phyloP scores from a whole-genome alignment of 1,140 invertebrate genomes.

The Lasioglossum baleicum region DNA sequence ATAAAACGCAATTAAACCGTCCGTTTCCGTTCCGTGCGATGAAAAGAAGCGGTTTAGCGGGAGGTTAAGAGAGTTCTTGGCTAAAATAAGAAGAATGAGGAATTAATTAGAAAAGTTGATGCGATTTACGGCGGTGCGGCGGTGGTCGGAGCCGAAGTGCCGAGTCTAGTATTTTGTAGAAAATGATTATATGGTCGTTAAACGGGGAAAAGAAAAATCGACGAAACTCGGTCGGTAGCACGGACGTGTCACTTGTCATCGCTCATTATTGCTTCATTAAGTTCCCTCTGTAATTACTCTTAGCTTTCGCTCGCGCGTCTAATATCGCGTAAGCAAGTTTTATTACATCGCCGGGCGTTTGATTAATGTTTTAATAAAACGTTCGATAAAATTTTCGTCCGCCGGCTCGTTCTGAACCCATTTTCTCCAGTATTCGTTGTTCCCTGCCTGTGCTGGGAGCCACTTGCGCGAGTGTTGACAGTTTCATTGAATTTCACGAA shows the following conservation, averaged over 20 bases:
- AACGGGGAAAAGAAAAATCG: too few relatives aligned
- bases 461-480: background rate
- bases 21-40: background rate
- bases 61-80: background rate
- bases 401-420: background rate
- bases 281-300: too few relatives aligned
- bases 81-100: background rate
- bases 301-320: too few relatives aligned
- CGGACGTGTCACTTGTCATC: too few relatives aligned
- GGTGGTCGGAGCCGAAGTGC: background rate
- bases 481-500: slow-evolving; percentile 6
- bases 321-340: slow-evolving; percentile 19
- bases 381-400: slow-evolving; percentile 13
- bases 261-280: too few relatives aligned
- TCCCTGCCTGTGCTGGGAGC: background rate
- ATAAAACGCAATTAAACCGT: too few relatives aligned
- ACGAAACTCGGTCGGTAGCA: too few relatives aligned
- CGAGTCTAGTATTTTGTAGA: too few relatives aligned
- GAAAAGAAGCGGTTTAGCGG: background rate
- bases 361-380: background rate
- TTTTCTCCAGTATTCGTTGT: slow-evolving; percentile 9
- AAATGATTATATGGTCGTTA: too few relatives aligned
- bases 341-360: slow-evolving; percentile 5
- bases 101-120: background rate
- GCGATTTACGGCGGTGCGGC: background rate